Evolutionary conservation across 2,113 vertebrate genomes (phyloP), one percentile per base, ranked within the genome.

Genomic region (Brachyhypopomus occidentalis): DNA sequence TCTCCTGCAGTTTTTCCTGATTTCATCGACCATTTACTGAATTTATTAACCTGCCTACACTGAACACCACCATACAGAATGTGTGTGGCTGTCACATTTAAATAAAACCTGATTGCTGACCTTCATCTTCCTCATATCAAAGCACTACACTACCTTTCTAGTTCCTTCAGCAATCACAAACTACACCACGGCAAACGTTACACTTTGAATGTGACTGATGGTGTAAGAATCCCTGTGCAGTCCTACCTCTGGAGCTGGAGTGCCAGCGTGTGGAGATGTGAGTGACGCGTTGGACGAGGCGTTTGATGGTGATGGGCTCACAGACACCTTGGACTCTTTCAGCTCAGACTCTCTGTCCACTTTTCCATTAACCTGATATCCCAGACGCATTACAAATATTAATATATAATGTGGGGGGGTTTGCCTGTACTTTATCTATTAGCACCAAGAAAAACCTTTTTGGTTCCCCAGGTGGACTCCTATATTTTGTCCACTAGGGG

Each of bases 271-370:
- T 0, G 87, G 86, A 69, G 88, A 89, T 3, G 86, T 88, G 79
- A 93, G 75, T 0, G 93, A 94, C 60, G 91, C 27, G 41, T 89
- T 92, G 34, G 92, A 94, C 0, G 92, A 93, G 6, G 92, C 82
- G 17, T 87, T 94, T 76, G 92, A 93, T 12, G 92, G 91, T 34
- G 92, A 89, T 2, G 91, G 91, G 78, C 92, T 94, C 81, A 92
- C 63, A 0, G 92, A 91, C 73, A 91, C 55, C 79, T 88, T 91
- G 0, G 88, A 90, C 81, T 93, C 88, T 62, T 88, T 80, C n/a
- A 67, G 89, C 59, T 85, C 79, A 0, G 73, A 72, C 66, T 90
- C 89, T 77, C 79, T 88, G 55, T 83, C 79, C 25, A 71, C 59
- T 58, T 80, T 85, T 3, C 91, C 89, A 12, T 92, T 93, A 72